Percentiles rank a stretch among this genome's conserved stretches.
These are phyloP conservation scores for Araneus ventricosus DNA, from an alignment of 1,140 invertebrate genomes.

Conservation along the genomic window DNA sequence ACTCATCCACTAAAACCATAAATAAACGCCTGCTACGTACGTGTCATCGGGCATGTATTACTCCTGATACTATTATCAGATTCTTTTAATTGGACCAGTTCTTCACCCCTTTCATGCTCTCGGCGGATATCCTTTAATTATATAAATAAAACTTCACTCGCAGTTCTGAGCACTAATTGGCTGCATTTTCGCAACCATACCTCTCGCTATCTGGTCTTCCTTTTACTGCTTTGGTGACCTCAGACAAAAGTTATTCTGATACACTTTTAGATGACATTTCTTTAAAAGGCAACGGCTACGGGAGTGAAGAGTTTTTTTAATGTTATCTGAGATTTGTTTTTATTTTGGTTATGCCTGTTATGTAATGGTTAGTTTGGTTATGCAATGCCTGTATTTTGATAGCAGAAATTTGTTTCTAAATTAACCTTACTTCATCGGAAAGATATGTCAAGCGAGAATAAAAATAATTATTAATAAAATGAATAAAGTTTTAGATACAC, in stretches of 20 bases:
- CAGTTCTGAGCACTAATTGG: background rate
- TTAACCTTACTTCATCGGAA: too few relatives aligned
- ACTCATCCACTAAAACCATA: background rate
- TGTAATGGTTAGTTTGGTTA: too few relatives aligned
- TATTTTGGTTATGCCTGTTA: too few relatives aligned
- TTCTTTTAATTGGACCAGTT: slow-evolving; percentile 53
- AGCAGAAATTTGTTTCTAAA: too few relatives aligned
- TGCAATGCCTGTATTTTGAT: too few relatives aligned
- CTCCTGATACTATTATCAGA: slow-evolving; percentile 24
- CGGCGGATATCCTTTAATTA: slow-evolving; percentile 57
- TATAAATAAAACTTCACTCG: slow-evolving; percentile 11
- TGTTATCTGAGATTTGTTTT: too few relatives aligned
- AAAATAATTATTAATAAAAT: too few relatives aligned
- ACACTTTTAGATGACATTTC: background rate
- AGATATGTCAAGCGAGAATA: too few relatives aligned
- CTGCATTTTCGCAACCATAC: background rate
- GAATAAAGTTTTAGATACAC: too few relatives aligned
- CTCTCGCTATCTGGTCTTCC: slow-evolving; percentile 4
- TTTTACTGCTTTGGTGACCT: slow-evolving; percentile 20
- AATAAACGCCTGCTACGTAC: background rate
- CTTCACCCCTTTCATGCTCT: slow-evolving; percentile 15
- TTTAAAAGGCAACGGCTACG: background rate
- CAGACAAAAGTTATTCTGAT: slow-evolving; percentile 27
- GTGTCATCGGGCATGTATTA: slow-evolving; percentile 49
- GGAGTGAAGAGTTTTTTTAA: background rate